Evolutionary conservation across 2,888 invertebrate species (phyloP).

Genomic region (Drosophila colorata): DNA sequence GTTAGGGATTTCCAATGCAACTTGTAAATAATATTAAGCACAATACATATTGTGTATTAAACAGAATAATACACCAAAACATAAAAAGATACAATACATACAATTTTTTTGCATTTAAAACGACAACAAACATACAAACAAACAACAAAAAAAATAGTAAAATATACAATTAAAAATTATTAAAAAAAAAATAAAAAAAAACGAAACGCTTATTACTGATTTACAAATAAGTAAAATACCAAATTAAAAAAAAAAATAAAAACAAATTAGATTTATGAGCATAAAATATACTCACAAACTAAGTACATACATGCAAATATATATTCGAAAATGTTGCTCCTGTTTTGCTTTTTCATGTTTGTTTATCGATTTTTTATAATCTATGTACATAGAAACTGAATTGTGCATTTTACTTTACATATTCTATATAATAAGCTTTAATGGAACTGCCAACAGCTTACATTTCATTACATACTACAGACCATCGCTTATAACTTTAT

Average conservation of each 20-base stretch:
- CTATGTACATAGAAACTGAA: slow-evolving; percentile 49
- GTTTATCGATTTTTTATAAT: slow-evolving; percentile 22
- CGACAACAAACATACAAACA: too few species aligned
- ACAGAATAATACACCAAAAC: too few species aligned
- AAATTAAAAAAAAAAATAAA: slow-evolving; percentile 39
- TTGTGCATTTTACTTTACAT: slow-evolving; percentile 42
- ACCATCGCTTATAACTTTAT: slow-evolving; percentile 39
- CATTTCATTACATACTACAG: slow-evolving; percentile 16
- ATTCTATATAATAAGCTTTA: slow-evolving; percentile 38
- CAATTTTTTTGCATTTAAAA: slow-evolving; percentile 75
- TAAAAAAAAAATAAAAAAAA: slow-evolving; percentile 47
- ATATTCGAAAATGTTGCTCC: slow-evolving; percentile 34
- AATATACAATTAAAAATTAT: slow-evolving; percentile 63
- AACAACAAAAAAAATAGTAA: slow-evolving; percentile 63
- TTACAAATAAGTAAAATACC: slow-evolving; percentile 61
- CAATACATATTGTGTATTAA: slow-evolving; percentile 21
- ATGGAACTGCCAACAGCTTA: slow-evolving; percentile 59
- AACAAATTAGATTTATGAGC: slow-evolving; percentile 48
- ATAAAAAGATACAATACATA: slow-evolving; percentile 56
- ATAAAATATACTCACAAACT: slow-evolving; percentile 23
- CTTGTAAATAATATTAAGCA: slow-evolving; percentile 52
- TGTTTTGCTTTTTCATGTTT: slow-evolving; percentile 44
- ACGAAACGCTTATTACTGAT: slow-evolving; percentile 77
- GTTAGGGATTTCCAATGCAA: slow-evolving; percentile 54
- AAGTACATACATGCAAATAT: slow-evolving; percentile 15